Evolutionary conservation across 2,797 vertebrate genomes (phyloP).

Genomic region (Gorsachius magnificus): DNA sequence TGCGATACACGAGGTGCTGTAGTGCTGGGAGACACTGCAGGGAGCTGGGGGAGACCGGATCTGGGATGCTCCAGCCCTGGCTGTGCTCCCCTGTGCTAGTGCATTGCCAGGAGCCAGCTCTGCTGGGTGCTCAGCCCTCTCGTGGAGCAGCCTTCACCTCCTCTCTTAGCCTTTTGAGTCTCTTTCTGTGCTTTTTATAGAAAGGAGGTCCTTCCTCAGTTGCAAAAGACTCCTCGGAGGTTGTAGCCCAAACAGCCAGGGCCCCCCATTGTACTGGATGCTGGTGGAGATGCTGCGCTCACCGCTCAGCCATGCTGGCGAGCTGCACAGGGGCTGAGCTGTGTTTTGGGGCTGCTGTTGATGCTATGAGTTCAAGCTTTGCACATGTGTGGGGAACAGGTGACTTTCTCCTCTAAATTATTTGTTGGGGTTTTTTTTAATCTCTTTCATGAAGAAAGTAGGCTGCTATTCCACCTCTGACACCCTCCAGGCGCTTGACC

Average conservation of each 20-base stretch:
- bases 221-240: background rate
- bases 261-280: background rate
- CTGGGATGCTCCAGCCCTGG: background rate
- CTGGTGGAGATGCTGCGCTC: background rate
- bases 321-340: background rate
- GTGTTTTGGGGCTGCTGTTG: background rate
- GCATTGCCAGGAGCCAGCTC: background rate
- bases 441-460: background rate
- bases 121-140: background rate
- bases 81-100: background rate
- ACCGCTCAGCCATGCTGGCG: background rate
- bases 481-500: background rate
- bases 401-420: background rate
- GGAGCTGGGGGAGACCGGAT: background rate
- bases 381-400: fast-evolving
- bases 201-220: background rate
- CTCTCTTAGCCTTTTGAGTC: background rate
- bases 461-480: background rate
- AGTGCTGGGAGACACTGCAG: background rate
- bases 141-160: background rate
- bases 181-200: background rate
- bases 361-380: background rate
- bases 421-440: fast-evolving
- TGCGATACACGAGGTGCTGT: background rate
- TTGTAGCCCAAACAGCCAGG: background rate